phyloP scores from a whole-genome alignment of 2,888 invertebrate species.

The Herminia tarsipennalis region DNA sequence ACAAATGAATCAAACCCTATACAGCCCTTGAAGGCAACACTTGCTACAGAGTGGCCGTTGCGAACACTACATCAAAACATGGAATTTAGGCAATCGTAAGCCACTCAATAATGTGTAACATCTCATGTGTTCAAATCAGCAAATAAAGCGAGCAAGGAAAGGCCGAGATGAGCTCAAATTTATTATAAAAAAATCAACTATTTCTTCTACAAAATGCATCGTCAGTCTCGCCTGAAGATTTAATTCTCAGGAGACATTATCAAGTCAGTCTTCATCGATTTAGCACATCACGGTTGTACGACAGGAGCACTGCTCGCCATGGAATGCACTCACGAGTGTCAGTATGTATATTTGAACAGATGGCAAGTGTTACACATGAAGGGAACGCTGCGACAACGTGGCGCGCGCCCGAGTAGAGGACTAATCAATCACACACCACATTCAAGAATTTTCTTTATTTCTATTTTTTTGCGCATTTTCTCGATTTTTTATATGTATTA shows the following conservation, averaged over 20 bases:
- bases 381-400: conserved; percentile 48
- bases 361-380: conserved; percentile 77
- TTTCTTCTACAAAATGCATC: conserved; percentile 76
- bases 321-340: conserved; percentile 38
- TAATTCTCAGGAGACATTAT: conserved; percentile 57
- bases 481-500: conserved; percentile 73
- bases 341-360: conserved; percentile 65
- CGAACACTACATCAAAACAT: conserved; percentile 48
- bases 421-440: conserved; percentile 83
- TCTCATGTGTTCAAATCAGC: conserved; percentile 72
- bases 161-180: conserved; percentile 60
- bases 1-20: conserved; percentile 62
- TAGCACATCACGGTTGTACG: conserved; percentile 51
- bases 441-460: conserved; percentile 83
- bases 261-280: conserved; percentile 70
- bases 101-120: conserved; percentile 68
- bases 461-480: conserved; percentile 76
- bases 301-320: conserved; percentile 39
- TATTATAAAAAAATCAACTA: conserved; percentile 62
- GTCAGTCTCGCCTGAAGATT: conserved; percentile 68
- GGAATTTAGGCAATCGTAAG: conserved; percentile 57
- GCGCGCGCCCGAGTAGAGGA: conserved; percentile 56
- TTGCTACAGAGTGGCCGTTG: conserved; percentile 56
- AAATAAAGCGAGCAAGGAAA: conserved; percentile 75
- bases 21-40: conserved; percentile 65